Evolutionary conservation across 2,888 invertebrate species (phyloP), one percentile per base, ranked within the genome.

Genomic region (Drosophila melanosoma): DNA sequence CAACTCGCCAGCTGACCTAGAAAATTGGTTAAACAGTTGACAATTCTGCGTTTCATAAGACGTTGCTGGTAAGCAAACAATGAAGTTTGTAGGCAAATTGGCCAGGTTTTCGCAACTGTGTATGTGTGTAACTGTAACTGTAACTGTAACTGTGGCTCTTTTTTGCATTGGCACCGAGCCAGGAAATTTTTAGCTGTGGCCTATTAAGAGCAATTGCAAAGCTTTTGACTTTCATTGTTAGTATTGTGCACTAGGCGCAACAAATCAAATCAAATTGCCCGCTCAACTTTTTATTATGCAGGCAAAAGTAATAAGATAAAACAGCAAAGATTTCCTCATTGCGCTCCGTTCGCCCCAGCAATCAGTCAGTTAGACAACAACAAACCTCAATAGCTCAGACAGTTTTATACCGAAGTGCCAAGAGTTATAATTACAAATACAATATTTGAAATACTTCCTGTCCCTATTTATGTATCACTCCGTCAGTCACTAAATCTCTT

Each of bases 271-370:
- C 52, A 69, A 73, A 77, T 67, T 67, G 63, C 12, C 29, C 29
- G 57, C 62, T 67, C 56, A 38, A 69, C 51, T 64, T 69, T 74
- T 64, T 58, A 67, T 82, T 58, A 63, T 74, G 65, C 76, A 48
- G 71, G 71, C 58, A 58, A 71, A 58, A 71, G 74, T 69, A 61
- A 68, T 70, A 54, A 61, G 23, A 51, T 33, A 57, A 70, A 76
- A 60, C 23, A 73, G 61, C 32, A 69, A 29, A 72, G 71, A 81
- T 82, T 87, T 87, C 89, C 86, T 87, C 62, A 89, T 89, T 89
- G 79, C 60, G 56, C 73, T 67, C 69, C 69, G 57, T 66, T 74
- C 73, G 71, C 59, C 60, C 36, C 69, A 63, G 38, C 69, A 57
- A 53, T 69, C 59, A 59, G 62, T 66, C 70, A 48, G 60, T 69